phyloP scores from a whole-genome alignment of 2,113 vertebrate genomes.

The Grantiella picta region DNA sequence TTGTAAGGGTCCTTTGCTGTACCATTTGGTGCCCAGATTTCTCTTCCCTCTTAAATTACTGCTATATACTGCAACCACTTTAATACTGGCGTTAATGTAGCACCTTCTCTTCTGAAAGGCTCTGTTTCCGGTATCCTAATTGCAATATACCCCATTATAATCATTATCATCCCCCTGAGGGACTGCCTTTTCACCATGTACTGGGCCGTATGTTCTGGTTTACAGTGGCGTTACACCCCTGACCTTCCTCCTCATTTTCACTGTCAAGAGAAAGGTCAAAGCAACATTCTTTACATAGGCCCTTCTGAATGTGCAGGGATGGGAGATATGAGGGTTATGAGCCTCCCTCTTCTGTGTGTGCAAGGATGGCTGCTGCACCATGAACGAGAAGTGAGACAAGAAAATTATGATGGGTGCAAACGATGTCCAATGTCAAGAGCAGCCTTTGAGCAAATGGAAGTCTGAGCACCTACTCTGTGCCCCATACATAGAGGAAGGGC shows the following conservation, averaged over 20 bases:
- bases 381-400: accelerated
- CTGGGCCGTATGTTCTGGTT: background rate
- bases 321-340: background rate
- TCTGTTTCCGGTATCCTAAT: background rate
- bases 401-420: background rate
- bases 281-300: background rate
- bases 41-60: conserved; percentile 10
- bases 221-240: background rate
- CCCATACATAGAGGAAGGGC: background rate
- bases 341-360: background rate
- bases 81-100: background rate
- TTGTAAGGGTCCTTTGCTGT: background rate
- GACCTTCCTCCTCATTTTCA: background rate
- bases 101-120: background rate
- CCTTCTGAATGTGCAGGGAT: background rate
- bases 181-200: background rate
- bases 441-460: background rate
- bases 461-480: background rate
- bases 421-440: accelerated
- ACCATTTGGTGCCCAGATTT: conserved; percentile 63
- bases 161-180: background rate
- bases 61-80: conserved; percentile 10
- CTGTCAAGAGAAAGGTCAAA: background rate
- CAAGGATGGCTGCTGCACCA: background rate
- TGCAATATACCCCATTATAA: background rate